Evolutionary conservation across 1,140 invertebrate species (phyloP).

Genomic region (Drosophila murphyi): DNA sequence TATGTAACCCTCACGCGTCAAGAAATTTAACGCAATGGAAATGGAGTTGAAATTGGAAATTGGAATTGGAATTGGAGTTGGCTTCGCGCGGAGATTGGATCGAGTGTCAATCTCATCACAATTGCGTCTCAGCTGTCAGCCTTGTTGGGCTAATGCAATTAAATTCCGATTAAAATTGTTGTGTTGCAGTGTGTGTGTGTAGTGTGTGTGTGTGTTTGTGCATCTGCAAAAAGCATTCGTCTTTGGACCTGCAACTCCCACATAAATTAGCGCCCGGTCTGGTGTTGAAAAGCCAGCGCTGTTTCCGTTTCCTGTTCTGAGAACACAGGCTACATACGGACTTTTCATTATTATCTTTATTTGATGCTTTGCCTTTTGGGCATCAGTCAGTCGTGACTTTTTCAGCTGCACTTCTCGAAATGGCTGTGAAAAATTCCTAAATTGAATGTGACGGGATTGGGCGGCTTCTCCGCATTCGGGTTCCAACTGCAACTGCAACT

Average conservation of each 20-base stretch:
- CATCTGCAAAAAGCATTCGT: constrained; percentile 1
- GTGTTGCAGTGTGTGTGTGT: too few species aligned
- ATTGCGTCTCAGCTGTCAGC: constrained; percentile 45
- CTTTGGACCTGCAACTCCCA: constrained; percentile 52
- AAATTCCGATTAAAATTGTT: constrained; percentile 72
- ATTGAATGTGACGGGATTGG: neutral
- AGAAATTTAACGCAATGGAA: constrained; percentile 67
- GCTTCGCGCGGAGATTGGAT: constrained; percentile 18
- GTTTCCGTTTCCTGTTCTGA: constrained; percentile 48
- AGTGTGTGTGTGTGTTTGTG: too few species aligned
- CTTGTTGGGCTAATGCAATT: constrained; percentile 72
- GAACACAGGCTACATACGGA: neutral
- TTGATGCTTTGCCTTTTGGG: neutral
- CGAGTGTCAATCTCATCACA: constrained; percentile 12
- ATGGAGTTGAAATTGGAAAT: neutral
- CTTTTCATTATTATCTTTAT: constrained; percentile 1
- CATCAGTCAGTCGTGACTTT: constrained; percentile 9
- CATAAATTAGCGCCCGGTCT: constrained; percentile 67
- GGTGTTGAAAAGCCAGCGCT: constrained; percentile 31
- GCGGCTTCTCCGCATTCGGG: constrained; percentile 2
- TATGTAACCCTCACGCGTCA: constrained; percentile 74
- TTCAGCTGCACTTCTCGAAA: constrained; percentile 12
- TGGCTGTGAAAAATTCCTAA: neutral
- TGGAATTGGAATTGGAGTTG: constrained; percentile 7
- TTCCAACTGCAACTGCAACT: neutral